These are phyloP conservation scores for Dynastes grantii DNA, from an alignment of 2,888 invertebrate species.

Conservation along the genomic window DNA sequence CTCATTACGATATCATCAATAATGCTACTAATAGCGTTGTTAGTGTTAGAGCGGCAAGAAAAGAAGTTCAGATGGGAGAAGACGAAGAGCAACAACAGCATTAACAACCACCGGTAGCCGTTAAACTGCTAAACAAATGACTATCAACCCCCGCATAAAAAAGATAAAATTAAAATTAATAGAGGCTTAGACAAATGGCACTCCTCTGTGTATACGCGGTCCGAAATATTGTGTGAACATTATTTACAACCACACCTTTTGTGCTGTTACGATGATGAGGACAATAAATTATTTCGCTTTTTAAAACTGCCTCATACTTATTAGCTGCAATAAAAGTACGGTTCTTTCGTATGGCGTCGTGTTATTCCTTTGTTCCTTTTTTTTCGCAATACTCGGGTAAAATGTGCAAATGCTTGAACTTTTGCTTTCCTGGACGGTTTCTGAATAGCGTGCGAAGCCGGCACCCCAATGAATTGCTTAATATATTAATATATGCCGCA, in stretches of 20 bases:
- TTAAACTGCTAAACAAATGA: constrained; percentile 63
- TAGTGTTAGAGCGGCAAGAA: background rate
- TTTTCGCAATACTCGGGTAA: background rate
- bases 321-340: constrained; percentile 60
- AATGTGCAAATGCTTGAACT: background rate
- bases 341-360: constrained; percentile 23
- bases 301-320: constrained; percentile 62
- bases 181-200: constrained; percentile 68
- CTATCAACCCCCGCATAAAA: constrained; percentile 63
- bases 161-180: constrained; percentile 69
- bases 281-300: constrained; percentile 67
- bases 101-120: constrained; percentile 58
- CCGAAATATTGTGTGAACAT: constrained; percentile 69
- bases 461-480: constrained; percentile 6
- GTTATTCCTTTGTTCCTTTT: constrained; percentile 1
- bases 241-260: constrained; percentile 69
- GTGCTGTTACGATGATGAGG: constrained; percentile 67
- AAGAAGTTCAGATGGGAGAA: constrained; percentile 10
- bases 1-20: constrained; percentile 1
- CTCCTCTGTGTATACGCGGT: constrained; percentile 65
- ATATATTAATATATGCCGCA: background rate
- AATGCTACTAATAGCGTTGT: background rate
- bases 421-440: background rate
- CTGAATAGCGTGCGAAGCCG: background rate
- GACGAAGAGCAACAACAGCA: constrained; percentile 23